These are phyloP conservation scores for Drosophila repletoides DNA, from an alignment of 1,140 invertebrate genomes.

Conservation along the genomic window DNA sequence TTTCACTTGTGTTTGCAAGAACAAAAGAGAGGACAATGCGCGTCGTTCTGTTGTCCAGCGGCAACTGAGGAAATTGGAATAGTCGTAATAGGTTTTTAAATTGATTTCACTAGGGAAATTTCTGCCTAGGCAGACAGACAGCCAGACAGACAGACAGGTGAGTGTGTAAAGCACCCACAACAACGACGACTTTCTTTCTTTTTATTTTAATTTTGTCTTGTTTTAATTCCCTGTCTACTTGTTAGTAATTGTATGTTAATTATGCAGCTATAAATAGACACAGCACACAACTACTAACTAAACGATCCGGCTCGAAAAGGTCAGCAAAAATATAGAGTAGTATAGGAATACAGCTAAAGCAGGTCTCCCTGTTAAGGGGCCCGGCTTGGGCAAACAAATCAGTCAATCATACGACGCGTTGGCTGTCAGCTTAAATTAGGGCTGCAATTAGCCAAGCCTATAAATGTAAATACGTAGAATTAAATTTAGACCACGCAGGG, in stretches of 20 bases:
- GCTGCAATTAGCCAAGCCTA: slow-evolving; percentile 48
- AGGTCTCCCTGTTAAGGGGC: neutral
- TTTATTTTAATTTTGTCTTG: neutral
- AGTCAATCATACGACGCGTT: slow-evolving; percentile 66
- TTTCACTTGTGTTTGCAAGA: neutral
- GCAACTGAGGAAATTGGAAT: slow-evolving; percentile 69
- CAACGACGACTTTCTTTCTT: neutral
- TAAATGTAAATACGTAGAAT: slow-evolving; percentile 49
- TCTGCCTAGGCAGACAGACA: neutral
- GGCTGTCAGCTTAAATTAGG: slow-evolving; percentile 55
- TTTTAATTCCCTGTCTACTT: slow-evolving; percentile 8
- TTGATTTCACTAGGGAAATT: slow-evolving; percentile 2
- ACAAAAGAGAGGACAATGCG: slow-evolving; percentile 34
- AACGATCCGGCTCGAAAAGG: slow-evolving; percentile 16
- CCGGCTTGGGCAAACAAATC: slow-evolving; percentile 59
- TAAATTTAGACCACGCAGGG: no score
- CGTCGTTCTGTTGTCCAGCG: slow-evolving; percentile 56
- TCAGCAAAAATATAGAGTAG: slow-evolving; percentile 5
- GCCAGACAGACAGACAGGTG: neutral
- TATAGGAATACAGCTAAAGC: neutral
- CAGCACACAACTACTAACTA: slow-evolving; percentile 2
- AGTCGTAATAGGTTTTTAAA: slow-evolving; percentile 48
- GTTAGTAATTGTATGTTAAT: slow-evolving; percentile 70
- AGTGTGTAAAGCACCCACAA: neutral
- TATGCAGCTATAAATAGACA: slow-evolving; percentile 61